Base-by-base conservation (phyloP, 2,113 vertebrate genomes). In the Lethenteron camtschaticum region DNA sequence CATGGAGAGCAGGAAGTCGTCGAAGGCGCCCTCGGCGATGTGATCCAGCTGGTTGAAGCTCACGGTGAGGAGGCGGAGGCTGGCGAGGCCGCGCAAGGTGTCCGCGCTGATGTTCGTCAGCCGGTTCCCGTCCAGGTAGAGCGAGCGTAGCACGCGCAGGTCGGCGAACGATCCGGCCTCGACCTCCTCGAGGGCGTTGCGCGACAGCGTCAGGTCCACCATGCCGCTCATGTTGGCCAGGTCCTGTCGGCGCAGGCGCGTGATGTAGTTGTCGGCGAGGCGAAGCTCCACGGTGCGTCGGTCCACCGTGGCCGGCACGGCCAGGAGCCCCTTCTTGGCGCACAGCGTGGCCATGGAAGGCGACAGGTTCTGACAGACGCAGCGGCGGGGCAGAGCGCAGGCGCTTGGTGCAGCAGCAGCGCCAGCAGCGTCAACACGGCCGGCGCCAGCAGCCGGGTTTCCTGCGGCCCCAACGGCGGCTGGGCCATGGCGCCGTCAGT, bases 201-300 rank as follows among this genome's bases (percentile, higher is more conserved):
- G 84, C 3, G 90, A 95, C 55, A 96, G 77, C 2, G 91, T 96
- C 68, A 96, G 85, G 77, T 96, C 89, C 14, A 96, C 90, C 76
- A 96, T 74, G 76, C 85, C 94, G 71, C 85, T 95, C 90, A 96
- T 96, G 81, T 96, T 95, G 77, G 85, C 80, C 72, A 95, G 94
- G 78, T 96, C 90, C 20, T 85, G 80, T 68, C 80, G 82, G 5
- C 89, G 85, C 11, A 96, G 82, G 2, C 88, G 77, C 0, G 88
- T 90, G 73, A 95, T 94, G 80, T 95, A 95, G 78, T 96, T 94
- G 79, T 96, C 90, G 0, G 90, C 91, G 69, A 96, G 80, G 1
- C 90, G 84, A 73, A 96, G 80, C 77, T 95, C 90, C 13, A 95
- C 90, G 1, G 89, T 91, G 63, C 81, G 88, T 69, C 89, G 85